These are phyloP conservation scores for Anthopleura sola DNA, from an alignment of 64 coral and sea anemone genomes.

Conservation along the genomic window DNA sequence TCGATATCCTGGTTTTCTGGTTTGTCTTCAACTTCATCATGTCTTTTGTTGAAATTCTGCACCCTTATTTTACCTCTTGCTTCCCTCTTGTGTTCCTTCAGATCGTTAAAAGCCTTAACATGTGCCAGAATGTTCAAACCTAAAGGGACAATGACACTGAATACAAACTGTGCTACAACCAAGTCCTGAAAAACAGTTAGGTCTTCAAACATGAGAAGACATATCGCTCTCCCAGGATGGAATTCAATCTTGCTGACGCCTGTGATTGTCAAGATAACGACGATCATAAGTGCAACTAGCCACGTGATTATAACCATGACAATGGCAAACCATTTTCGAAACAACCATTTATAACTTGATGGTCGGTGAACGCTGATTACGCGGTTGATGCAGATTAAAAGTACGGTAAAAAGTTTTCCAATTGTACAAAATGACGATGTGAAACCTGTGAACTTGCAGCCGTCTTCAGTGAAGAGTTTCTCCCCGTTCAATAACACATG, in stretches of 20 bases:
- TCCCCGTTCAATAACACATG: neutral
- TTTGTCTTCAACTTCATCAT: neutral
- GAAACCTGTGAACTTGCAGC: neutral
- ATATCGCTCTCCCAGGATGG: slow-evolving; percentile 4
- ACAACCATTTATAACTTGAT: neutral
- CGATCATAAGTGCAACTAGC: neutral
- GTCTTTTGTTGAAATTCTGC: neutral
- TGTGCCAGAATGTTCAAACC: neutral
- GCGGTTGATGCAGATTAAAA: neutral
- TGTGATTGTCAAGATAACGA: neutral
- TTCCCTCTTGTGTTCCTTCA: slow-evolving; percentile 19
- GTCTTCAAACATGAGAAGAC: neutral
- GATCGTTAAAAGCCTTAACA: neutral
- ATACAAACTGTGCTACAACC: neutral
- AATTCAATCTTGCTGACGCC: neutral
- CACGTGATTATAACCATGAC: neutral
- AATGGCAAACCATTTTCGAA: neutral
- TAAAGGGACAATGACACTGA: neutral
- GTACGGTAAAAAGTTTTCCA: neutral
- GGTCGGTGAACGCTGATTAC: neutral
- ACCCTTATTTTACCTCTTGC: neutral
- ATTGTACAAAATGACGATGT: neutral
- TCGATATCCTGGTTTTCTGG: neutral
- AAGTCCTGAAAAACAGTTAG: neutral
- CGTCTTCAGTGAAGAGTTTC: neutral